Percentiles rank a stretch among this genome's conserved stretches.
phyloP scores from a whole-genome alignment of 1,140 invertebrate species.

The Anthonomus grandis region DNA sequence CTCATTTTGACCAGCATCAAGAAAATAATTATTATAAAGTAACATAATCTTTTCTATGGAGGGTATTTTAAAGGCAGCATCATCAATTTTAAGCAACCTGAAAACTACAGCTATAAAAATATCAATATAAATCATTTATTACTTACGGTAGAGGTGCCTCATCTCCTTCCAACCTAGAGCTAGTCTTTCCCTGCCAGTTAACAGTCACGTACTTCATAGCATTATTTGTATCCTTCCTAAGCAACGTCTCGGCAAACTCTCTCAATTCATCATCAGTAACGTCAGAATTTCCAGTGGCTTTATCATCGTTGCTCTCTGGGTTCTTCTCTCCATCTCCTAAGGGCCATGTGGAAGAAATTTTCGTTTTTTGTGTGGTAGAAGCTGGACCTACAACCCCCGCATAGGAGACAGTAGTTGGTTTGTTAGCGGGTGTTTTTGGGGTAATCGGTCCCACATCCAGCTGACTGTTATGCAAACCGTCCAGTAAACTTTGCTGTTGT shows the following conservation, averaged over 20 bases:
- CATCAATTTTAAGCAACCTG: slow-evolving; percentile 61
- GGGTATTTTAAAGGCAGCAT: slow-evolving; percentile 57
- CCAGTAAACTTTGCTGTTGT: background rate
- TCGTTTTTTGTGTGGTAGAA: background rate
- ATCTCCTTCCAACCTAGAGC: slow-evolving; percentile 62
- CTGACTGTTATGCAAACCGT: slow-evolving; percentile 1
- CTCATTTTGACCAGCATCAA: slow-evolving; percentile 71
- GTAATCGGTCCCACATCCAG: background rate
- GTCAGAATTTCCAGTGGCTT: background rate
- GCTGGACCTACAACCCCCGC: slow-evolving; percentile 1
- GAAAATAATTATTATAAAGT: slow-evolving; percentile 74
- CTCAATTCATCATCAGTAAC: slow-evolving; percentile 58
- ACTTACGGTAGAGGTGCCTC: slow-evolving; percentile 70
- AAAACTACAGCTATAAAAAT: slow-evolving; percentile 12
- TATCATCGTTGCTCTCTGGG: background rate
- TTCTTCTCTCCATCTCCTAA: background rate
- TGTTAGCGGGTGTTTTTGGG: background rate
- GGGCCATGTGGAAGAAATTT: slow-evolving; percentile 21
- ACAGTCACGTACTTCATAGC: slow-evolving; percentile 62
- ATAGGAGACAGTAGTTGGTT: slow-evolving; percentile 1
- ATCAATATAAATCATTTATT: background rate
- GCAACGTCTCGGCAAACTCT: slow-evolving; percentile 67
- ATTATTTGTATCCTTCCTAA: slow-evolving; percentile 68
- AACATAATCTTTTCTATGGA: slow-evolving; percentile 65
- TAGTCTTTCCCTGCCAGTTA: slow-evolving; percentile 70